These are phyloP conservation scores for Trissolcus japonicus DNA, from an alignment of 2,888 invertebrate species.

Conservation along the genomic window DNA sequence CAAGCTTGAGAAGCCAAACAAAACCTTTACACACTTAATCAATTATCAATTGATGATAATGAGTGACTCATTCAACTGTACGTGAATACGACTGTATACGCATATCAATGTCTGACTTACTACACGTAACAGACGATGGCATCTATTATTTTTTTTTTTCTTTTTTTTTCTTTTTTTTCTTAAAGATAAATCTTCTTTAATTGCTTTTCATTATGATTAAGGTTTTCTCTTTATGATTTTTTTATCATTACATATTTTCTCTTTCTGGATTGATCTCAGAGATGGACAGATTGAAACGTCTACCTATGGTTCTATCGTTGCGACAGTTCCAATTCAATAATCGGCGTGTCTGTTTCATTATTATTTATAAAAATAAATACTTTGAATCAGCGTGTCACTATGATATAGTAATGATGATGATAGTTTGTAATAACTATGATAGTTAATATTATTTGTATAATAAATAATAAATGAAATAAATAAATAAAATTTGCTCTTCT, in stretches of 20 bases:
- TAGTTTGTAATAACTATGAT: constrained; percentile 58
- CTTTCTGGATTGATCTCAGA: constrained; percentile 5
- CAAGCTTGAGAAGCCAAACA: constrained; percentile 70
- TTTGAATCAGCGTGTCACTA: constrained; percentile 70
- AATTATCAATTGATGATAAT: constrained; percentile 61
- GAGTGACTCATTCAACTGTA: constrained; percentile 61
- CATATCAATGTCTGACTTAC: constrained; percentile 59
- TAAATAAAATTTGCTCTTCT: constrained; percentile 74
- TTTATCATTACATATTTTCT: not conserved
- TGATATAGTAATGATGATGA: constrained; percentile 62
- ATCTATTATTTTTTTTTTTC: constrained; percentile 57
- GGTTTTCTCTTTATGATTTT: constrained; percentile 1
- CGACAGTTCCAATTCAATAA: constrained; percentile 21
- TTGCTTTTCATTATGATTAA: too few species aligned
- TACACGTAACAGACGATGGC: constrained; percentile 65
- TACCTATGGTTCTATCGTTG: constrained; percentile 55
- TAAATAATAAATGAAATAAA: constrained; percentile 76
- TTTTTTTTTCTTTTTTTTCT: not conserved
- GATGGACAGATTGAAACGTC: constrained; percentile 45
- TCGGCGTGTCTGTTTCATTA: constrained; percentile 56
- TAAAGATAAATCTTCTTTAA: constrained; percentile 12
- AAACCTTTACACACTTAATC: constrained; percentile 69
- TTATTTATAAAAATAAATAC: constrained; percentile 77
- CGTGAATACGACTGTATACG: constrained; percentile 63
- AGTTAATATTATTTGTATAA: constrained; percentile 63